Percentiles rank a stretch among this genome's conserved stretches.
These are phyloP conservation scores for Nymphalis polychloros DNA, from an alignment of 2,888 invertebrate species.

Conservation along the genomic window DNA sequence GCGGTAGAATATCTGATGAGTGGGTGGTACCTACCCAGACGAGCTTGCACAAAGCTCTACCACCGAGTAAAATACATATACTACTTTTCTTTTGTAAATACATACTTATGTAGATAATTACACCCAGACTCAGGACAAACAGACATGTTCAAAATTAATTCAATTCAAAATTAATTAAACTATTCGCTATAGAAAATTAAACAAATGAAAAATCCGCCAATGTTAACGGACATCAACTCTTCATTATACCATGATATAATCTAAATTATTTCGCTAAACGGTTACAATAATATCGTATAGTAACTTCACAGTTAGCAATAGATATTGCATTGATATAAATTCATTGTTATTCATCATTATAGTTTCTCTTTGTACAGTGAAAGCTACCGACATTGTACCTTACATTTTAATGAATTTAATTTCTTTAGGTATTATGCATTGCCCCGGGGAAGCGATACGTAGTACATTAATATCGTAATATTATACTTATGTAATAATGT, in stretches of 20 bases:
- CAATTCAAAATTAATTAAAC: no score
- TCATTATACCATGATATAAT: neutral
- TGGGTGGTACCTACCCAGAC: no score
- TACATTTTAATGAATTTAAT: constrained; percentile 48
- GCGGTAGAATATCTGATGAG: no score
- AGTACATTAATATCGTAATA: constrained; percentile 13
- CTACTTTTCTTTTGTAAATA: no score
- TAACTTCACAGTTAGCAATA: constrained; percentile 11
- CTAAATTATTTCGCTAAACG: neutral
- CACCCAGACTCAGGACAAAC: no score
- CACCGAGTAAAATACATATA: no score
- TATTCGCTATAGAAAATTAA: no score
- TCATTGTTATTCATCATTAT: constrained; percentile 39
- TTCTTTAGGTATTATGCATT: constrained; percentile 42
- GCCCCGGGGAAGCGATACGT: constrained; percentile 27
- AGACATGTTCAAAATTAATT: no score
- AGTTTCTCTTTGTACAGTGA: constrained; percentile 45
- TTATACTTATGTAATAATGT: neutral
- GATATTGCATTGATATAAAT: constrained; percentile 18
- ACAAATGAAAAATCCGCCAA: no score
- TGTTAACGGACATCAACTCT: no score
- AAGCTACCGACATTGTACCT: constrained; percentile 46
- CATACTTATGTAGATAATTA: no score
- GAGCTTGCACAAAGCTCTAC: no score
- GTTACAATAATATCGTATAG: neutral